A percentile compares a stretch with the other conserved stretches of the same genome.
Conservation (phyloP, 2,113 vertebrate species). For the Pitta sordida region DNA sequence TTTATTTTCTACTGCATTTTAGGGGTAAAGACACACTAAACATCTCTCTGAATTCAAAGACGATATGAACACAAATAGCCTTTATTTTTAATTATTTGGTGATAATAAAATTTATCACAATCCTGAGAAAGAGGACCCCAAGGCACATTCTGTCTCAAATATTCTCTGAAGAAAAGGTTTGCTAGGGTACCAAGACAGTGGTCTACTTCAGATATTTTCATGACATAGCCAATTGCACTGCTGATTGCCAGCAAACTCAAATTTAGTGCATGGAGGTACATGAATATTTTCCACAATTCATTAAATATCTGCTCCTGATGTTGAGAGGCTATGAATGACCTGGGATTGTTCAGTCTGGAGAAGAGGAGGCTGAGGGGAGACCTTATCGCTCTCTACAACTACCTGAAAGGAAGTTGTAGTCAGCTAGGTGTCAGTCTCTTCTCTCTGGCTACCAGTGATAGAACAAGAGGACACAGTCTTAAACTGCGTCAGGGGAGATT, state of each 20-base stretch:
- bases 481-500: too few relatives aligned
- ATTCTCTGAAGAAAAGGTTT: background rate
- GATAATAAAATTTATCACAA: background rate
- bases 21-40: background rate
- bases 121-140: background rate
- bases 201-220: background rate
- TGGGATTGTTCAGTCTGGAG: too few relatives aligned
- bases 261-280: background rate
- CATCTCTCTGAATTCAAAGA: background rate
- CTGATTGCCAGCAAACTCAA: background rate
- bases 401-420: too few relatives aligned
- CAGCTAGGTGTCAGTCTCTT: too few relatives aligned
- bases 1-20: background rate
- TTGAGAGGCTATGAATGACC: background rate
- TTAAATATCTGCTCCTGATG: background rate
- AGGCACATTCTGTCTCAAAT: background rate
- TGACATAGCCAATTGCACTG: background rate
- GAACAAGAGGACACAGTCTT: too few relatives aligned
- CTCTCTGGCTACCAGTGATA: too few relatives aligned
- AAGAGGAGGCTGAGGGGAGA: too few relatives aligned
- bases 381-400: too few relatives aligned
- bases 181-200: background rate
- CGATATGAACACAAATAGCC: background rate
- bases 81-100: background rate
- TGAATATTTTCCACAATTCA: background rate